These are phyloP conservation scores for Caenorhabditis elegans DNA, from an alignment of 1,140 invertebrate genomes.

Conservation along the genomic window WBcel235 BX284606.5:15608501-15609000, in stretches of 20 bases:
- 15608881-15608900: not conserved
- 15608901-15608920: not conserved
- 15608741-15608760: not conserved
- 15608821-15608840: not conserved
- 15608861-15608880: not conserved
- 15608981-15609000: not conserved
- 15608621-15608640: not conserved
- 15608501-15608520: not conserved
- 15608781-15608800: not conserved
- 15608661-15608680: constrained; percentile 1
- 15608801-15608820: too few relatives aligned
- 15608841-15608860: not conserved
- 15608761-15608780: not conserved
- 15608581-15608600: too few relatives aligned
- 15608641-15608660: not conserved
- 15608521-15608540: not conserved
- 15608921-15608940: not conserved
- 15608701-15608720: not conserved
- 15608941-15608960: not conserved
- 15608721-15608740: constrained; percentile 3
- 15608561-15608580: not conserved
- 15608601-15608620: not conserved
- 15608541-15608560: not conserved
- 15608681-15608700: not conserved
- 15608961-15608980: not conserved